These are phyloP conservation scores for Labeo calbasu DNA, from an alignment of 2,797 vertebrate genomes.

Conservation along the genomic window DNA sequence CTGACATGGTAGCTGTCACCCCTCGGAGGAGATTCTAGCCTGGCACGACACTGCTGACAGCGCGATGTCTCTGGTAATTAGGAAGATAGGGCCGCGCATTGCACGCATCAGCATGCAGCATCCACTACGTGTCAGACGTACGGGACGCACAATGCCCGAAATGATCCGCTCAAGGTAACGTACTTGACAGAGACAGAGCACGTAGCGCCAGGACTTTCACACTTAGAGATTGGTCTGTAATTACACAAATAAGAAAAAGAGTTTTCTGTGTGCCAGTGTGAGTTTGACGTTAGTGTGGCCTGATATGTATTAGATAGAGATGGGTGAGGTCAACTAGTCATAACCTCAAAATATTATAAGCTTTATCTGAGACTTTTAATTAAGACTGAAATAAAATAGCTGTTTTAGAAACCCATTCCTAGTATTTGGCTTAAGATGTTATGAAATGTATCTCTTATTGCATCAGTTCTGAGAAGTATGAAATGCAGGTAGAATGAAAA, in stretches of 20 bases:
- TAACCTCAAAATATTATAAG: too few relatives aligned
- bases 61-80: slow-evolving; percentile 61
- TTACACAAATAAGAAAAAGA: slow-evolving; percentile 18
- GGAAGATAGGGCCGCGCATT: slow-evolving; percentile 39
- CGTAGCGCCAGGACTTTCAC: slow-evolving; percentile 3
- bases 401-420: too few relatives aligned
- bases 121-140: slow-evolving; percentile 30
- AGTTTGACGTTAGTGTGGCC: neutral
- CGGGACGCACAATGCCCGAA: slow-evolving; percentile 27
- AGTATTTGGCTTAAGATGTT: neutral
- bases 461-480: neutral
- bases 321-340: neutral
- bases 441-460: neutral
- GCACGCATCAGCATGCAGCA: slow-evolving; percentile 49
- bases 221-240: neutral
- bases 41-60: slow-evolving; percentile 61
- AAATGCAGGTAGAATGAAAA: neutral
- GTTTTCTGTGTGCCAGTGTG: neutral
- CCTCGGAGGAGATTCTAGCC: slow-evolving; percentile 57
- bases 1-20: slow-evolving; percentile 60
- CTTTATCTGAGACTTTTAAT: too few relatives aligned
- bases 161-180: slow-evolving; percentile 17
- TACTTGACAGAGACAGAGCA: slow-evolving; percentile 29
- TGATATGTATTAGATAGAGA: neutral
- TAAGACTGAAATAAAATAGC: too few relatives aligned